These are phyloP conservation scores for Synergus laeviventris DNA, from an alignment of 2,888 invertebrate species.

Conservation along the genomic window DNA sequence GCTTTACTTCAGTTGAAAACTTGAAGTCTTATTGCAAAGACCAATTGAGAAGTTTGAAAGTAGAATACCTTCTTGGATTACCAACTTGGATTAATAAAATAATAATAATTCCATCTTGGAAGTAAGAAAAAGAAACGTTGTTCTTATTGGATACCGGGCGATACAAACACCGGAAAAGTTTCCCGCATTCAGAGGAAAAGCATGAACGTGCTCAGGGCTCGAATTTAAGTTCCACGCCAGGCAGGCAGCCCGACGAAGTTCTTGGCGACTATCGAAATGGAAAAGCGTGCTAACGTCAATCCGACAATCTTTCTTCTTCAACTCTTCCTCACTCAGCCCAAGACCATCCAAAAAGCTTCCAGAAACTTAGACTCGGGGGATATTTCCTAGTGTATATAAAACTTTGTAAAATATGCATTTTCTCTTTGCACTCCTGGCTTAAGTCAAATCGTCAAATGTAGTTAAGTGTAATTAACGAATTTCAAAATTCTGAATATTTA, in stretches of 20 bases:
- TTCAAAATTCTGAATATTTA: too few species aligned
- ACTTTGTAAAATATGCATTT: background rate
- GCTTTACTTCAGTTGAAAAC: constrained; percentile 5
- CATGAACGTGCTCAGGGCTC: constrained; percentile 31
- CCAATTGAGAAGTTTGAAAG: constrained; percentile 12
- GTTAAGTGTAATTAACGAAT: too few species aligned
- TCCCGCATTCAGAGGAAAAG: background rate
- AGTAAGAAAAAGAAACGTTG: background rate
- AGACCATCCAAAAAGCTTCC: constrained; percentile 3
- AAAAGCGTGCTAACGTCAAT: constrained; percentile 36
- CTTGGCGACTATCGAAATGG: constrained; percentile 33
- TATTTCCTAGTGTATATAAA: background rate
- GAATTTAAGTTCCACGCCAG: constrained; percentile 20
- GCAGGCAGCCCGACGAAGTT: background rate
- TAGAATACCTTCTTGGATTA: constrained; percentile 4
- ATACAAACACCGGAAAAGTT: constrained; percentile 35
- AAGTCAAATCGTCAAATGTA: background rate
- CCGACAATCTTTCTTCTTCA: constrained; percentile 31
- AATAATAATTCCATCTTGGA: constrained; percentile 21
- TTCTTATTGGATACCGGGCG: background rate
- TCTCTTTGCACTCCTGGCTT: background rate
- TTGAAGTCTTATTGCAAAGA: background rate
- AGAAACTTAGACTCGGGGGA: background rate
- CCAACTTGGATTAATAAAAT: constrained; percentile 36
- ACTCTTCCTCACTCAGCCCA: constrained; percentile 10